phyloP scores from a whole-genome alignment of 2,888 invertebrate species.

The Bimastos eiseni region DNA sequence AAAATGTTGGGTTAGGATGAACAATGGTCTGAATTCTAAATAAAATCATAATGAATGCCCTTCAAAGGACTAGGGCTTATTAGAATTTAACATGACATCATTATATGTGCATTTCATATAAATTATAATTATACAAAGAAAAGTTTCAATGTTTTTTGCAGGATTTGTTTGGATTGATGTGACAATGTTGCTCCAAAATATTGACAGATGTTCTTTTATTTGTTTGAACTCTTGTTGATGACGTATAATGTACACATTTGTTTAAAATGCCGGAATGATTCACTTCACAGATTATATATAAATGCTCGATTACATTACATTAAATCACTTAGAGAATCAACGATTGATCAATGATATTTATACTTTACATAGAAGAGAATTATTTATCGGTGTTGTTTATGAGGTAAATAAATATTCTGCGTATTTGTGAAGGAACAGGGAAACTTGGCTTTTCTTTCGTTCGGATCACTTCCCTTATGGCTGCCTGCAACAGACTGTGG shows the following conservation, averaged over 20 bases:
- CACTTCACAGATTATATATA: no score
- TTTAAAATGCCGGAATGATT: not conserved
- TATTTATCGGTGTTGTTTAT: no score
- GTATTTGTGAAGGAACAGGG: slow-evolving; percentile 76
- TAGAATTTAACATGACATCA: not conserved
- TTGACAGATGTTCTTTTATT: not conserved
- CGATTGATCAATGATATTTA: not conserved
- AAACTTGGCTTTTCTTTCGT: slow-evolving; percentile 96
- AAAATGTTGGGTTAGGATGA: slow-evolving; percentile 82
- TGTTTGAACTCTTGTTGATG: not conserved
- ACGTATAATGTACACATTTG: not conserved
- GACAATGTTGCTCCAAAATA: no score
- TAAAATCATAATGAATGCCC: not conserved
- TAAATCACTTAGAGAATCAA: no score
- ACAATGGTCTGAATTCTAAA: not conserved
- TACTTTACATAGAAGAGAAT: not conserved
- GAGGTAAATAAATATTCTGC: not conserved
- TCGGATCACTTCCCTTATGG: slow-evolving; percentile 88
- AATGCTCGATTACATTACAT: no score
- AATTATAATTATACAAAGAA: not conserved
- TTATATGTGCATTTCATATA: not conserved
- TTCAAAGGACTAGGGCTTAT: not conserved
- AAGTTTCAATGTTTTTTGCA: not conserved
- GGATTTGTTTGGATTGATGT: not conserved
- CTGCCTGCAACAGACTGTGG: slow-evolving; percentile 89